Evolutionary conservation across 2,888 invertebrate genomes (phyloP).

Genomic region (Agrochola circellaris): DNA sequence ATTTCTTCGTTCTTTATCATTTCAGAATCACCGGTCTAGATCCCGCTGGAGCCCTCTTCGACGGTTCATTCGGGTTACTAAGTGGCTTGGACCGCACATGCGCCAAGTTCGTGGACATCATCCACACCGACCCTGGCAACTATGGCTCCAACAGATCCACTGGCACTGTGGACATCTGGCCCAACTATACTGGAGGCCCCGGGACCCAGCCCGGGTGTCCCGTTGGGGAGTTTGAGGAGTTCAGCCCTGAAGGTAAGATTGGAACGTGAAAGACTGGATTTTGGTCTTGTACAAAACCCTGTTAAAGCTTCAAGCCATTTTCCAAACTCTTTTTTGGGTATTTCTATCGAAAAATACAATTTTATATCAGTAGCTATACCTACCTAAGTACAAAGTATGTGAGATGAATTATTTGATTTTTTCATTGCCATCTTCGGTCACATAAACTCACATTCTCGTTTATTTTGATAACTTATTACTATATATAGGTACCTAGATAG

Average conservation of each 20-base stretch:
- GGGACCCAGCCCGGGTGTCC: slow-evolving; percentile 90
- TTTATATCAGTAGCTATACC: background rate
- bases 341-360: background rate
- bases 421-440: background rate
- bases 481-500: background rate
- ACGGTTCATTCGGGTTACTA: slow-evolving; percentile 81
- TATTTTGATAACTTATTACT: background rate
- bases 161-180: slow-evolving; percentile 91
- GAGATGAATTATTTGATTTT: background rate
- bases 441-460: background rate
- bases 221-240: slow-evolving; percentile 77
- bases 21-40: slow-evolving; percentile 91
- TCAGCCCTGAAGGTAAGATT: slow-evolving; percentile 79
- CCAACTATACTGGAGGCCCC: slow-evolving; percentile 85
- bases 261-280: background rate
- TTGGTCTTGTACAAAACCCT: background rate
- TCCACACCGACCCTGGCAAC: slow-evolving; percentile 92
- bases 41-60: slow-evolving; percentile 91
- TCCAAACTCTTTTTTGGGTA: background rate
- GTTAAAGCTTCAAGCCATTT: background rate
- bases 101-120: slow-evolving; percentile 91
- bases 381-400: background rate
- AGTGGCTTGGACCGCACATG: slow-evolving; percentile 85
- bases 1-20: background rate
- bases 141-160: slow-evolving; percentile 88